These are phyloP conservation scores for Aplocera efformata DNA, from an alignment of 2,888 invertebrate genomes.

Conservation along the genomic window DNA sequence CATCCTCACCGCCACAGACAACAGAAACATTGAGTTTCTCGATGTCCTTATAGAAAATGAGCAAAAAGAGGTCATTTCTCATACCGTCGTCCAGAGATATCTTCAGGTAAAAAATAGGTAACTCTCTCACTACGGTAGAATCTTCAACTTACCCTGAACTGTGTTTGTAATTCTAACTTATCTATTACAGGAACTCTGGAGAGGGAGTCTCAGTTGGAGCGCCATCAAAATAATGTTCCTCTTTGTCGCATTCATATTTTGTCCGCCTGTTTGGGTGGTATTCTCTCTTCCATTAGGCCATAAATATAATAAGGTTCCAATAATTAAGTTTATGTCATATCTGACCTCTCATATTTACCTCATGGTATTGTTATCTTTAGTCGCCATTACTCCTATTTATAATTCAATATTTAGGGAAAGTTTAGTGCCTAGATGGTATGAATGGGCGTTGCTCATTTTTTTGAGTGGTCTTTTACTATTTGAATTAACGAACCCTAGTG, in stretches of 20 bases:
- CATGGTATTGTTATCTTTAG: conserved; percentile 94
- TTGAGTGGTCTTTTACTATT: conserved; percentile 96
- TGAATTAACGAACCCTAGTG: conserved; percentile 98
- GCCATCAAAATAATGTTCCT: conserved; percentile 96
- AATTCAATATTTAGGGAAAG: conserved; percentile 87
- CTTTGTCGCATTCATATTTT: conserved; percentile 94
- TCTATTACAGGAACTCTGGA: conserved; percentile 93
- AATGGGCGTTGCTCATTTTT: conserved; percentile 97
- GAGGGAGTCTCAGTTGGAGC: conserved; percentile 97
- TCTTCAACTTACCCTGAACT: conserved; percentile 11
- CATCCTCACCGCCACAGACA: conserved; percentile 96
- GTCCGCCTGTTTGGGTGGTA: conserved; percentile 97
- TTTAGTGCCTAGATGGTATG: conserved; percentile 95
- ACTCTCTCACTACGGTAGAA: conserved; percentile 47
- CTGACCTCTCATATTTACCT: conserved; percentile 99
- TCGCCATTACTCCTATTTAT: conserved; percentile 93
- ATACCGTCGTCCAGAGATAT: conserved; percentile 98
- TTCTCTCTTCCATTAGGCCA: conserved; percentile 97
- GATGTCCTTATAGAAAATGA: conserved; percentile 99
- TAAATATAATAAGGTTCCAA: conserved; percentile 98
- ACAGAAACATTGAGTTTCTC: conserved; percentile 95
- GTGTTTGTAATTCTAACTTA: conserved; percentile 13
- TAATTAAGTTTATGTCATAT: conserved; percentile 99
- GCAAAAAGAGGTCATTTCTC: conserved; percentile 98
- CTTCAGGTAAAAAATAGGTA: conserved; percentile 89